Conservation (phyloP, 37 sponge, comb jelly and placozoan species). For the Petrosia ficiformis region DNA sequence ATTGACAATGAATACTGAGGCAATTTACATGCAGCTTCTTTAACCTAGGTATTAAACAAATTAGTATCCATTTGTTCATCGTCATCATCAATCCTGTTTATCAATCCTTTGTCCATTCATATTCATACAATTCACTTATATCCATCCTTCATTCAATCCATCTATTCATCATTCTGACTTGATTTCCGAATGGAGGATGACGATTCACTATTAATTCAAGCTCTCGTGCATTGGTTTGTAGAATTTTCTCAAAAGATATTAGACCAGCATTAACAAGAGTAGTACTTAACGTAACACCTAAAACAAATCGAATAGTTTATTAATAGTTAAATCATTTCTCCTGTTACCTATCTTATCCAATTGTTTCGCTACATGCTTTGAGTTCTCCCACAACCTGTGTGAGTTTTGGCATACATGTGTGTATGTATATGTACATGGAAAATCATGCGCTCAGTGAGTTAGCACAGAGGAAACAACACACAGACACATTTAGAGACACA, state of each 20-base stretch:
- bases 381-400: constrained; percentile 91
- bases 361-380: constrained; percentile 87
- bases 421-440: too few species aligned
- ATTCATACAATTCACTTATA: background rate
- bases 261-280: constrained; percentile 97
- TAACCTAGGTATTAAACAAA: constrained; percentile 28
- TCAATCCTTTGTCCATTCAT: too few species aligned
- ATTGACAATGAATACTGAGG: constrained; percentile 67
- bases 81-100: too few species aligned
- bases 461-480: too few species aligned
- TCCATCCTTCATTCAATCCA: background rate
- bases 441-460: too few species aligned
- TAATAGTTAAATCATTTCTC: background rate
- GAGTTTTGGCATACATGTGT: too few species aligned
- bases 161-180: constrained; percentile 20
- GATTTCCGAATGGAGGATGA: constrained; percentile 95
- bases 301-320: background rate
- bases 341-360: constrained; percentile 85
- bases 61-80: too few species aligned
- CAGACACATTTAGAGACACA: too few species aligned
- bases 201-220: constrained; percentile 90
- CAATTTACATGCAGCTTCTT: constrained; percentile 68
- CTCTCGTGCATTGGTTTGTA: constrained; percentile 82
- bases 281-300: constrained; percentile 72
- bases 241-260: constrained; percentile 69